These are phyloP conservation scores for Chaenogobius annularis DNA, from an alignment of 2,113 vertebrate species.

Conservation along the genomic window DNA sequence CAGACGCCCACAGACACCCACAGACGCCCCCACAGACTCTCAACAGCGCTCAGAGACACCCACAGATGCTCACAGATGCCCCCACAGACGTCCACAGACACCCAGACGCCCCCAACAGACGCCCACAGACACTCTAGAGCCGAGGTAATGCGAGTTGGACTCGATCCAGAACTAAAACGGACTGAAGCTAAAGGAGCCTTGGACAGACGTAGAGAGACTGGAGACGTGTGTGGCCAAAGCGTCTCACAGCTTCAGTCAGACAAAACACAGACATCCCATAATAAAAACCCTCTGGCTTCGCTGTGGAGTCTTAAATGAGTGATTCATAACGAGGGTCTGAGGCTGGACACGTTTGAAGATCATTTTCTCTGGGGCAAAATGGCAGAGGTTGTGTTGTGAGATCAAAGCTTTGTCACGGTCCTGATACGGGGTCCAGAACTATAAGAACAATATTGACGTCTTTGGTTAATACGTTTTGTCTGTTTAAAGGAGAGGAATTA, in stretches of 20 bases:
- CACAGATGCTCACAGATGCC: background rate
- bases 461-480: background rate
- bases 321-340: background rate
- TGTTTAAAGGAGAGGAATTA: background rate
- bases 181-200: conserved; percentile 44
- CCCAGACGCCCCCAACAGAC: background rate
- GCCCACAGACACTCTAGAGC: background rate
- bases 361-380: background rate
- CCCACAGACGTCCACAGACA: background rate
- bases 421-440: background rate
- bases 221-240: conserved; percentile 2
- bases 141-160: conserved; percentile 51
- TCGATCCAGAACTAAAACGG: conserved; percentile 61
- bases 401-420: background rate
- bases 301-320: background rate
- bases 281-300: background rate
- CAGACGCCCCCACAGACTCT: background rate
- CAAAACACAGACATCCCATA: conserved; percentile 5
- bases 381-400: background rate
- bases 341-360: background rate
- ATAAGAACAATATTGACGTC: background rate
- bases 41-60: conserved; percentile 31
- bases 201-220: conserved; percentile 40
- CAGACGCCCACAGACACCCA: too few relatives aligned
- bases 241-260: background rate